A percentile compares a stretch with the other conserved stretches of the same genome.
Evolutionary conservation across 2,888 invertebrate species (phyloP).

Genomic region (Thelaira solivaga): DNA sequence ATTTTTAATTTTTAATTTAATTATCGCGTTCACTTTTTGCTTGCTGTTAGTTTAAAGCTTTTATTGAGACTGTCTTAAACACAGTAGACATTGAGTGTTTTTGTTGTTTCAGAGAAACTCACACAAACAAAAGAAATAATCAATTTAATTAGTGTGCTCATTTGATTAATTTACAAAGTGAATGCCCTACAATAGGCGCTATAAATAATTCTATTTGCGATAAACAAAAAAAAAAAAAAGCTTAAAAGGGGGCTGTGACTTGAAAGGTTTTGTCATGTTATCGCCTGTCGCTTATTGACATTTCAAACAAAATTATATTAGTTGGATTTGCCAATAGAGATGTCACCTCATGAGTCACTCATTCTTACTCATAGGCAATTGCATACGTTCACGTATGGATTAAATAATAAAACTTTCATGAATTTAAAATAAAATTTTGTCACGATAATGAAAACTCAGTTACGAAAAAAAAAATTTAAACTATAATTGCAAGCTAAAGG

Average conservation of each 20-base stretch:
- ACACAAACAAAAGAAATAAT: background rate
- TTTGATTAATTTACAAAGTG: background rate
- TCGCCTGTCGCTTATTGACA: too few relatives aligned
- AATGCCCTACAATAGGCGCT: background rate
- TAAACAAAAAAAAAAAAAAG: background rate
- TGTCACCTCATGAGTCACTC: too few relatives aligned
- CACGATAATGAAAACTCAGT: too few relatives aligned
- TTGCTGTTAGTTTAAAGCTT: slow-evolving; percentile 1
- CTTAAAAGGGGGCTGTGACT: background rate
- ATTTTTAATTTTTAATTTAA: background rate
- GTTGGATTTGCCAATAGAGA: too few relatives aligned
- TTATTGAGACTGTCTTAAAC: background rate
- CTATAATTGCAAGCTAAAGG: too few relatives aligned
- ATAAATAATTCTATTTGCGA: background rate
- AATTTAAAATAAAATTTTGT: too few relatives aligned
- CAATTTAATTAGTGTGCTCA: background rate
- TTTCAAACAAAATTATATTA: too few relatives aligned
- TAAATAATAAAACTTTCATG: too few relatives aligned
- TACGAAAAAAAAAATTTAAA: too few relatives aligned
- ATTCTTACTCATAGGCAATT: too few relatives aligned
- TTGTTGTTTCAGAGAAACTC: background rate
- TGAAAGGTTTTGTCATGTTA: too few relatives aligned
- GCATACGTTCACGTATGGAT: too few relatives aligned
- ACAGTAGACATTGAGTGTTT: background rate
- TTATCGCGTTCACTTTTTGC: background rate